Percentiles rank a stretch among this genome's conserved stretches.
These are phyloP conservation scores for Drosophila barbarae DNA, from an alignment of 2,888 invertebrate species.

Conservation along the genomic window DNA sequence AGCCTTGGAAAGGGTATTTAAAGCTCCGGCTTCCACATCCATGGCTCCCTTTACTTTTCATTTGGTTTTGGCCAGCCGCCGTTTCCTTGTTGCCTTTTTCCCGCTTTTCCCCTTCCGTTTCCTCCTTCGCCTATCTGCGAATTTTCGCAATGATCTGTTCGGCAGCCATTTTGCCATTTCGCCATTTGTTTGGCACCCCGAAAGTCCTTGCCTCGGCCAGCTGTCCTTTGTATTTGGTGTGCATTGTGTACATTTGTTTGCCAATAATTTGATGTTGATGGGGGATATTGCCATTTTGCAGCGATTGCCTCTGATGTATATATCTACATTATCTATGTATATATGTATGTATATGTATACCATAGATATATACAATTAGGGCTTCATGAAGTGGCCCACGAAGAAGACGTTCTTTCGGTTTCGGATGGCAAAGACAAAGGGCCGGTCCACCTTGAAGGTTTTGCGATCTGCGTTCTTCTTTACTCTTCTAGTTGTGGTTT, in stretches of 20 bases:
- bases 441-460: conserved; percentile 62
- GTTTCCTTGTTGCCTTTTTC: conserved; percentile 27
- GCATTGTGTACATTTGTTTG: conserved; percentile 51
- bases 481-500: background rate
- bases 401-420: conserved; percentile 54
- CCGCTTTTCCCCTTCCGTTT: conserved; percentile 4
- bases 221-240: conserved; percentile 37
- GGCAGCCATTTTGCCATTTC: conserved; percentile 37
- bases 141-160: conserved; percentile 45
- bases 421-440: conserved; percentile 70
- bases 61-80: conserved; percentile 53
- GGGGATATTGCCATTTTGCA: conserved; percentile 53
- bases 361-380: conserved; percentile 41
- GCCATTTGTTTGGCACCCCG: conserved; percentile 40
- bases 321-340: background rate
- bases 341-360: conserved; percentile 1
- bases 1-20: conserved; percentile 1
- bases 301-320: conserved; percentile 20
- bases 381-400: conserved; percentile 61
- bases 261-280: conserved; percentile 59
- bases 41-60: conserved; percentile 57
- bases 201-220: conserved; percentile 9
- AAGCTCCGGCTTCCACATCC: background rate
- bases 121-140: conserved; percentile 38
- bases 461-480: conserved; percentile 48